A percentile compares a stretch with the other conserved stretches of the same genome.
Conservation (phyloP, 2,797 vertebrate species). For the Dallia pectoralis region DNA sequence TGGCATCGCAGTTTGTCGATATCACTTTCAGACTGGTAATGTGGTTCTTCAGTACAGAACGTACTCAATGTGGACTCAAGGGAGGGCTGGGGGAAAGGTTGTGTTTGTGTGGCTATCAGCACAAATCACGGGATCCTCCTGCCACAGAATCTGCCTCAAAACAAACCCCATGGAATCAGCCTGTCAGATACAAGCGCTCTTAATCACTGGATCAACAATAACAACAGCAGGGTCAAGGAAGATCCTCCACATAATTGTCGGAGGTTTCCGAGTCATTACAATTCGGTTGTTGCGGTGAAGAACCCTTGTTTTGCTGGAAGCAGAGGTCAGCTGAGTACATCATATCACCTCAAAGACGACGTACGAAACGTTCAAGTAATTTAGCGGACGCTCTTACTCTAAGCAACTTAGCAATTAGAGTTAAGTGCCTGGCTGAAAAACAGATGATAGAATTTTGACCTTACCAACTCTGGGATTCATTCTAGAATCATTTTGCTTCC, state of each 20-base stretch:
- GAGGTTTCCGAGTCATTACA: neutral
- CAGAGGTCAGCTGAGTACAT: neutral
- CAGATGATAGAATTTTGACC: too few relatives aligned
- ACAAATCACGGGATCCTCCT: neutral
- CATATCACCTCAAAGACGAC: neutral
- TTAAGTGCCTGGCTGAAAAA: too few relatives aligned
- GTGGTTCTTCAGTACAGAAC: neutral
- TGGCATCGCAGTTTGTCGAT: neutral
- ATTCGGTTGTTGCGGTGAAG: neutral
- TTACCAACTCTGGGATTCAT: too few relatives aligned
- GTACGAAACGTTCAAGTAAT: neutral
- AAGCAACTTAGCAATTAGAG: too few relatives aligned
- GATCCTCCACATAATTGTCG: neutral
- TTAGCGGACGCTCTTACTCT: too few relatives aligned
- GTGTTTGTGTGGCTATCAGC: slow-evolving; percentile 1
- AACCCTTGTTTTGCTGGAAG: neutral
- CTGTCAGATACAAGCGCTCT: neutral
- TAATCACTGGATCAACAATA: slow-evolving; percentile 3
- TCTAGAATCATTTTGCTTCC: too few relatives aligned
- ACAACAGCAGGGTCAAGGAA: slow-evolving; percentile 4
- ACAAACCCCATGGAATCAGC: neutral
- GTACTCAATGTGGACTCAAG: neutral
- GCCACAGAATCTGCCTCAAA: neutral
- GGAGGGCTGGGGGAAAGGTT: neutral
- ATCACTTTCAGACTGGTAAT: neutral